Evolutionary conservation across 2,888 invertebrate genomes (phyloP).

Genomic region (Camptogramma bilineatum): DNA sequence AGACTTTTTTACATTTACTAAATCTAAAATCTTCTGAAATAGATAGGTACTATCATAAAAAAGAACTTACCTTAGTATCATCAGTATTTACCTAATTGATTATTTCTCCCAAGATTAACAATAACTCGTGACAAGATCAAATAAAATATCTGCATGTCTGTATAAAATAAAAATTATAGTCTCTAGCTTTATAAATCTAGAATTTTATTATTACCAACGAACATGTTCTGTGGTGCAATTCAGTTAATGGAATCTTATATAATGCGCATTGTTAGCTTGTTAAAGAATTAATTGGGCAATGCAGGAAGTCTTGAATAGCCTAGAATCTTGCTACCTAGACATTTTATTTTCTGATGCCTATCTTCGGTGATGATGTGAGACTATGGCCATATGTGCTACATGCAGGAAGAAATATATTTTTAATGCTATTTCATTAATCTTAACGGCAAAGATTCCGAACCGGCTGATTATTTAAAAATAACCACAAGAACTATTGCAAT

Average conservation of each 20-base stretch:
- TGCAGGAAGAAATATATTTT: not conserved
- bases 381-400: too few species aligned
- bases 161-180: not conserved
- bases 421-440: not conserved
- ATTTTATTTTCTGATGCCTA: conserved; percentile 15
- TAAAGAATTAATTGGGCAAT: conserved; percentile 31
- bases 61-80: too few species aligned
- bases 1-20: too few species aligned
- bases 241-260: conserved; percentile 23
- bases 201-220: too few species aligned
- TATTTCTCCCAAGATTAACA: not conserved
- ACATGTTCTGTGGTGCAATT: conserved; percentile 19
- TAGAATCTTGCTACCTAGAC: conserved; percentile 2
- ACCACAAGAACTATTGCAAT: not conserved
- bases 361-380: not conserved
- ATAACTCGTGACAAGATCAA: not conserved
- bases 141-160: not conserved
- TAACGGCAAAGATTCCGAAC: not conserved
- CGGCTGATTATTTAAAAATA: not conserved
- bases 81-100: not conserved
- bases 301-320: conserved; percentile 16
- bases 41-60: too few species aligned
- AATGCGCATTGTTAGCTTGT: conserved; percentile 22
- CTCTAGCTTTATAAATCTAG: conserved; percentile 4
- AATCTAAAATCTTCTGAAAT: too few species aligned